Base-by-base conservation (phyloP, 1,140 invertebrate species). In the Caenorhabditis latens region DNA sequence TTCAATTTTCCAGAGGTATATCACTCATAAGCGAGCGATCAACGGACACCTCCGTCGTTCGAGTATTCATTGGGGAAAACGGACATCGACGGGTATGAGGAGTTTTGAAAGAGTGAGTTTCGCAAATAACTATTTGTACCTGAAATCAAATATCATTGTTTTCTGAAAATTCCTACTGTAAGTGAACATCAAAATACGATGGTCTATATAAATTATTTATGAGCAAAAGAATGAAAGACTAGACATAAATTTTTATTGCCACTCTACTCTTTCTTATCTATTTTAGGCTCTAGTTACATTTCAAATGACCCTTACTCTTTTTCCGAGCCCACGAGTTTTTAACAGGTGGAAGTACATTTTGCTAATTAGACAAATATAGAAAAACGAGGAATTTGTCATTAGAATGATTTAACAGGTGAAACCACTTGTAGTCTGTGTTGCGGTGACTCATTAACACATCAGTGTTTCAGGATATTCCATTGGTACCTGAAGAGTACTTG, bases 31-130 rank as follows among this genome's bases (percentile, higher is more conserved):
- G 24, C 19, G 71, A 79, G 71, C 71, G 8, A 48, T 79, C 21
- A 50, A 50, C n/a, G 71, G 71, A 53, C 46, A 79, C 14, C 46
- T 79, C n/a, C 71, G 71, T 11, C 43, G 71, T 4, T 79, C 71
- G 14, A 79, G 71, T 79, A 79, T 79, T 79, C 71, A 19, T 21
- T 79, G 71, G 71, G 71, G 71, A 13, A 79, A 79, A 53, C 71
- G 71, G 24, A 5, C 65, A 71, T 40, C 40, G 16, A 32, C 67
- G 9, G 67, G 43, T n/a, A 5, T 79, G n/a, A 50, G 71, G 21
- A 79, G n/a, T 24, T 79, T 79, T 50, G 71, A 50, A 43, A 48
- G 46, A 53, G 71, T 79, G 21, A 79, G 71, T 79, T 50, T 24
- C 3, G 21, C 32, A 32, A 0, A 32, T 32, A 32, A 32, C 32